Evolutionary conservation across 2,888 invertebrate genomes (phyloP), one percentile per base, ranked within the genome.

Genomic region (Beris morrisii): DNA sequence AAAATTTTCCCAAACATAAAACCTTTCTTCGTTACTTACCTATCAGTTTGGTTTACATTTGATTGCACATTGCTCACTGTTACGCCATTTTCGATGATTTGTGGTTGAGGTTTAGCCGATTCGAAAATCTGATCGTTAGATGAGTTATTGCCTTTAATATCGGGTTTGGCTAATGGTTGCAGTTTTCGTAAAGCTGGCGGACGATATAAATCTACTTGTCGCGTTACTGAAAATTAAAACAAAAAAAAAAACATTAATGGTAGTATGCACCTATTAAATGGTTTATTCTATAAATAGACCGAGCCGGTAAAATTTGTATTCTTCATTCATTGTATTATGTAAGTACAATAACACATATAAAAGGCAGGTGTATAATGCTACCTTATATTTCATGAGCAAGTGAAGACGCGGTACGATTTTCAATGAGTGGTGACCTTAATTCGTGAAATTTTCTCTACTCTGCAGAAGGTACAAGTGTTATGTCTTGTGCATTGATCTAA

Each of bases 121-220:
- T 48, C 12, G 11, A 5, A n/a, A 5, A n/a, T 48, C 48, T 48
- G 15, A 15, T 48, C 6, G 48, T n/a, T 11, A 67, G 72, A 72
- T 69, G 73, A 74, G 68, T 72, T 74, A 69, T 71, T 74, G 12
- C 12, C 45, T n/a, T 5, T 48, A 44, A 53, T 15, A 53, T 30
- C 30, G 7, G n/a, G 7, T 12, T 15, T 50, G 53, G 50, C 53
- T n/a, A 54, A 54, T 53, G 64, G 43, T 54, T 54, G 64, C 6
- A 30, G 1, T 38, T 64, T 53, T 69, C 84, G 81, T 50, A 82
- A 79, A 54, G 84, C 83, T 66, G 84, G 84, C 69, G 85, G 85
- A 70, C 83, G 78, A 73, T 85, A 84, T 64, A 84, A 80, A 73
- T 82, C 82, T 65, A 81, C 79, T 54, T 82, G 76, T 70, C 75